Evolutionary conservation across 2,888 invertebrate genomes (phyloP).

Genomic region (Galerucella calmariensis): DNA sequence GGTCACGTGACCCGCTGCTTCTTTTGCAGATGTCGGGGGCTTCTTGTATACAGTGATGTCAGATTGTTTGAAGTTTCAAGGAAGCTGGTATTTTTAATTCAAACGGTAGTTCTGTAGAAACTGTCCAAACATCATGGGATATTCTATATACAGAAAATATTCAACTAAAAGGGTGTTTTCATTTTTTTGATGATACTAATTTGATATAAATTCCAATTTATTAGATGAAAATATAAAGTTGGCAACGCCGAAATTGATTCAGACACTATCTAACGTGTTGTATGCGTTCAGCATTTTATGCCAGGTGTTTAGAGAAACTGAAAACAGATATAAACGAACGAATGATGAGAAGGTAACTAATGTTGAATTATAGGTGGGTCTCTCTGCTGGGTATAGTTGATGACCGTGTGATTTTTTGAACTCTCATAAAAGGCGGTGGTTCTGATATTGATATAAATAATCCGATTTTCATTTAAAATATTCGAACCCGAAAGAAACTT

Average conservation of each 20-base stretch:
- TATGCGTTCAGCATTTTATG: conserved; percentile 41
- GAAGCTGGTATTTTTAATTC: neutral
- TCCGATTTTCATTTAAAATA: neutral
- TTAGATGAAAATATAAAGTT: neutral
- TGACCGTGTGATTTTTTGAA: conserved; percentile 45
- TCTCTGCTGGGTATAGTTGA: conserved; percentile 21
- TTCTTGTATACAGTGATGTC: conserved; percentile 14
- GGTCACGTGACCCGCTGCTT: conserved; percentile 56
- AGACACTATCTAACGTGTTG: neutral
- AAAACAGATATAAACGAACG: conserved; percentile 38
- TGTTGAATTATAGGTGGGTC: conserved; percentile 40
- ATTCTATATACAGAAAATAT: no score
- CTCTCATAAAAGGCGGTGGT: neutral
- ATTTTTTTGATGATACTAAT: no score
- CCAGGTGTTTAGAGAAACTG: conserved; percentile 49
- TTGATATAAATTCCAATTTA: neutral
- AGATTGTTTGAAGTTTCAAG: neutral
- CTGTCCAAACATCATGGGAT: no score
- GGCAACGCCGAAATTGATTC: neutral
- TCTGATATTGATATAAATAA: neutral
- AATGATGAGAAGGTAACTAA: conserved; percentile 46
- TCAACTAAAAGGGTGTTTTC: no score
- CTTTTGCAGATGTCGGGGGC: conserved; percentile 22
- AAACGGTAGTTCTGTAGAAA: no score
- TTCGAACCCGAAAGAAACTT: no score